phyloP scores from a whole-genome alignment of 2,113 vertebrate species.

The Petaurus breviceps region DNA sequence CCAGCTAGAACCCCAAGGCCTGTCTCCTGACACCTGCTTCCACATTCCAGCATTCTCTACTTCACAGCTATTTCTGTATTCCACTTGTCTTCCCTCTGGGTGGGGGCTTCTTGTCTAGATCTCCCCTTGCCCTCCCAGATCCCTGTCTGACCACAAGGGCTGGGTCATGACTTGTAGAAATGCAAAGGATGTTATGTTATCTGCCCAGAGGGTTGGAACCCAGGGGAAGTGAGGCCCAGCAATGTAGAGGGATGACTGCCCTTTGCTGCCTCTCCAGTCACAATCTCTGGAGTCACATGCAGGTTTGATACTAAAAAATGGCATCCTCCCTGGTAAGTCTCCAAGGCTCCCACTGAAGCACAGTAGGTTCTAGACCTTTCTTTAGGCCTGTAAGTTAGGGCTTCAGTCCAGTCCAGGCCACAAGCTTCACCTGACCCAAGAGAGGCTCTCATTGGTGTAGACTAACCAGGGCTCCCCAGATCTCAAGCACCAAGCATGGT shows the following conservation, averaged over 20 bases:
- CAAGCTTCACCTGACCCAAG: background rate
- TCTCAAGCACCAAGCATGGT: too few relatives aligned
- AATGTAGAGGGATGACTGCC: background rate
- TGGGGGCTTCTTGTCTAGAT: too few relatives aligned
- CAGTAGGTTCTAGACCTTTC: background rate
- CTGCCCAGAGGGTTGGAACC: background rate
- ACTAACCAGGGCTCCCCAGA: background rate
- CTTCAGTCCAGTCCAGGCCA: background rate
- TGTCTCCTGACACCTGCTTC: background rate
- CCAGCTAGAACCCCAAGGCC: background rate
- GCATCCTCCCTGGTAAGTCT: background rate
- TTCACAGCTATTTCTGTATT: background rate
- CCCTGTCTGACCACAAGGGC: background rate
- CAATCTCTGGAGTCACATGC: too few relatives aligned
- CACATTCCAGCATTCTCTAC: background rate
- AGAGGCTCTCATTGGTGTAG: background rate
- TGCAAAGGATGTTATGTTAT: background rate
- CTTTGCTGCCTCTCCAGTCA: background rate
- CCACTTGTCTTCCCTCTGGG: background rate
- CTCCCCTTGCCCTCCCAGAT: too few relatives aligned
- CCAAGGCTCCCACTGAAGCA: background rate
- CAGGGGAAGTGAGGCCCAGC: background rate
- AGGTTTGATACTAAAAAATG: background rate
- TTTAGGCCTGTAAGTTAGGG: background rate
- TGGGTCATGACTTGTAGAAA: background rate